Evolutionary conservation across 2,888 invertebrate species (phyloP).

Genomic region (Agriopis leucophaearia): DNA sequence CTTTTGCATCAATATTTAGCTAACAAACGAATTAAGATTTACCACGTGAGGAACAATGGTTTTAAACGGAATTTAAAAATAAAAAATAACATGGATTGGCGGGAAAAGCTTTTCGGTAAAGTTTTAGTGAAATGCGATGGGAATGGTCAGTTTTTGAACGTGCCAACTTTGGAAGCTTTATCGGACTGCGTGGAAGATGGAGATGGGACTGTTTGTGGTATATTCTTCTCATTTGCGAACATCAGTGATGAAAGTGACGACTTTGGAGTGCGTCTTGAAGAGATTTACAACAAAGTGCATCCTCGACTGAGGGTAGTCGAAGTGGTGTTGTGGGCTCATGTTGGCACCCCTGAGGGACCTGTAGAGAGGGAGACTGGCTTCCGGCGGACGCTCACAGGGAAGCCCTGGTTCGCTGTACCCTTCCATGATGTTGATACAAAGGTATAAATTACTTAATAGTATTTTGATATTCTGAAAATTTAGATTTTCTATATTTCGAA

Average conservation of each 20-base stretch:
- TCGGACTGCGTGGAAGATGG: slow-evolving; percentile 79
- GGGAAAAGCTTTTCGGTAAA: slow-evolving; percentile 87
- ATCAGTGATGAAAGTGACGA: slow-evolving; percentile 89
- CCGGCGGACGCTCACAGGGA: slow-evolving; percentile 86
- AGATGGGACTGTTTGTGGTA: slow-evolving; percentile 85
- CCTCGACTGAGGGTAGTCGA: slow-evolving; percentile 88
- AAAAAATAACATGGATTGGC: slow-evolving; percentile 82
- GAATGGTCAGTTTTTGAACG: slow-evolving; percentile 78
- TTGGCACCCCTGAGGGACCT: slow-evolving; percentile 86
- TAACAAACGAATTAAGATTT: slow-evolving; percentile 26
- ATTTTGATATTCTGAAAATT: neutral
- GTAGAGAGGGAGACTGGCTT: slow-evolving; percentile 89
- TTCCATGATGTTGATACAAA: slow-evolving; percentile 90
- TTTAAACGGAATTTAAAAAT: slow-evolving; percentile 14
- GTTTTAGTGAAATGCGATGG: slow-evolving; percentile 83
- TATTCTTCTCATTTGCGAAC: slow-evolving; percentile 91
- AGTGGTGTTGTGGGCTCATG: slow-evolving; percentile 89
- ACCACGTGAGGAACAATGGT: slow-evolving; percentile 19
- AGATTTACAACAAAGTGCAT: slow-evolving; percentile 83
- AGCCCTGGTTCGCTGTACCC: slow-evolving; percentile 91
- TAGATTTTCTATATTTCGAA: too few relatives aligned
- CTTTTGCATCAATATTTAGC: slow-evolving; percentile 21
- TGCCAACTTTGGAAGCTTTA: slow-evolving; percentile 78
- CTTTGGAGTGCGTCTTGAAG: slow-evolving; percentile 88
- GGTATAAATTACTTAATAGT: slow-evolving; percentile 67